phyloP scores from a whole-genome alignment of 2,113 vertebrate species.

The Atrichornis clamosus region DNA sequence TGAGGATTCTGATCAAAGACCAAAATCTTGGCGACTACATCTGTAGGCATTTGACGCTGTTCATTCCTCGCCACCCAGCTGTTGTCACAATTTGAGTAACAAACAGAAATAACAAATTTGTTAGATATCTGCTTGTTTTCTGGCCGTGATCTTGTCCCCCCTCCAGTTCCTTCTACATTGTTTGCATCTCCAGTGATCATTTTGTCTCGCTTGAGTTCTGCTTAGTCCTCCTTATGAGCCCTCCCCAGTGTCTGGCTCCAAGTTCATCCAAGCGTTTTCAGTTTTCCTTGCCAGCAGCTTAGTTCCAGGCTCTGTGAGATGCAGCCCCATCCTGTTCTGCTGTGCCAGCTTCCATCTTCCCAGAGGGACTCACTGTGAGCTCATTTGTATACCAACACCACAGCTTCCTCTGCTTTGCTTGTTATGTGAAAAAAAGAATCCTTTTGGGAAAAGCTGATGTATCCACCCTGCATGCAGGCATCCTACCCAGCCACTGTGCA shows the following conservation, averaged over 20 bases:
- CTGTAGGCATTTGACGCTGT: neutral
- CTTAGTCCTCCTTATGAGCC: neutral
- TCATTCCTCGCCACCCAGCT: neutral
- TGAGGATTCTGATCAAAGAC: neutral
- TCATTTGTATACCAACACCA: neutral
- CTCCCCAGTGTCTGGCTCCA: neutral
- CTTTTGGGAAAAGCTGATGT: neutral
- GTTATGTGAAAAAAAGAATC: neutral
- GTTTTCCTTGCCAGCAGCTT: neutral
- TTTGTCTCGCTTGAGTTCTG: neutral
- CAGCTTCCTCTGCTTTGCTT: neutral
- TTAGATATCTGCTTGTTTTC: neutral
- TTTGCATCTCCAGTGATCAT: neutral
- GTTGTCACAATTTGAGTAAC: neutral
- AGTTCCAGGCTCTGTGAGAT: neutral
- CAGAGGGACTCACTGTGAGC: neutral
- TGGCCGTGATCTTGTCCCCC: neutral
- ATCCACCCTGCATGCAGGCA: neutral
- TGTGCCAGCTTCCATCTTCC: neutral
- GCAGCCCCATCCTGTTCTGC: neutral
- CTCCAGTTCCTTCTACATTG: neutral
- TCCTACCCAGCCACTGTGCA: neutral
- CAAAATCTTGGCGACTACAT: neutral
- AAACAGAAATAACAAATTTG: neutral
- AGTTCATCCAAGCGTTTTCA: neutral